Base-by-base conservation (phyloP, 1,140 invertebrate species). In the Spodoptera frugiperda region DNA sequence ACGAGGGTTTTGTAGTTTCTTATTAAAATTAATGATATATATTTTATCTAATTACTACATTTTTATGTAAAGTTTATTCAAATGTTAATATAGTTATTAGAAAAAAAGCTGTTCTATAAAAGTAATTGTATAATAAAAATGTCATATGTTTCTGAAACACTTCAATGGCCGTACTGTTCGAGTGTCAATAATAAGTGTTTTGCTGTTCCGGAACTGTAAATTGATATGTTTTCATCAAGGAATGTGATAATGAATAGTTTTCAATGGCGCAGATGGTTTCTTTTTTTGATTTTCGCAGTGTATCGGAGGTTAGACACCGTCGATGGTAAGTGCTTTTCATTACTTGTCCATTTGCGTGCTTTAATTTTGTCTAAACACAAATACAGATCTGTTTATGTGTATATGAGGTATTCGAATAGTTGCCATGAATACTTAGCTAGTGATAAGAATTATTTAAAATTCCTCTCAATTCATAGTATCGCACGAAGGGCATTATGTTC, bases 121-220 rank as follows among this genome's bases (percentile, higher is more conserved):
- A 55, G 54, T n/a, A 57, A 63, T 75, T 17, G 44, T 63, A 14
- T 65, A 77, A 25, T 72, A 51, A 88, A 88, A 87, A 89, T 90
- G 88, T 83, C 78, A 84, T 80, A 86, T 86, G 79, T 87, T 87
- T 77, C 61, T 87, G 82, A 75, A 86, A 86, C 68, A 85, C 76
- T 65, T 82, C 84, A 90, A 91, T 91, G 89, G 89, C 87, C 82
- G 89, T 88, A 80, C 85, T 76, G 70, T 74, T 79, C 81, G 68
- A 85, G 83, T 90, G 86, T 87, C 87, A 89, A 85, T 89, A 87
- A 80, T 83, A 86, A 83, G 84, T 90, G 85, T 89, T 88, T 89
- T 82, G 65, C 71, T 80, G 81, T 86, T 82, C 83, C 79, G 77
- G 78, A 84, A 81, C 76, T 85, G 12, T 87, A 90, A 81, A 84